These are phyloP conservation scores for Myotis lucifugus DNA, from an alignment of 2,113 vertebrate genomes.

Conservation along the genomic window DNA sequence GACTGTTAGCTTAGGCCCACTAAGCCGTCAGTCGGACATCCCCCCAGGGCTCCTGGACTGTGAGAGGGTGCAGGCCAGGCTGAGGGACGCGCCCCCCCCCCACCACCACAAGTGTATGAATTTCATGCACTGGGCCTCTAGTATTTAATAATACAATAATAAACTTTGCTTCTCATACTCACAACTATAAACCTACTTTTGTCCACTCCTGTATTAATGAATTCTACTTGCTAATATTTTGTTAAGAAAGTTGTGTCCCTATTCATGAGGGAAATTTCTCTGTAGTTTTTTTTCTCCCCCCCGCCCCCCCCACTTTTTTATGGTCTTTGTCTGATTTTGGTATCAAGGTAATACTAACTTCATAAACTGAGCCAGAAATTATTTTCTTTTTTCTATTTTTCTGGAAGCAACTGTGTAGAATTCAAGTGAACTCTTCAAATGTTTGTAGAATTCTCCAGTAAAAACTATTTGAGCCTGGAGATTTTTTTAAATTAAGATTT, in stretches of 20 bases:
- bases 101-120: no score
- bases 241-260: not conserved
- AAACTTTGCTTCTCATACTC: not conserved
- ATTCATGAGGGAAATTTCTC: not conserved
- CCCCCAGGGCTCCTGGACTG: no score
- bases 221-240: not conserved
- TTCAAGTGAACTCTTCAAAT: not conserved
- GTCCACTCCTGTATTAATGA: not conserved
- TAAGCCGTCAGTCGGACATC: no score
- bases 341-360: not conserved
- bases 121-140: no score
- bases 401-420: not conserved
- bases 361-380: not conserved
- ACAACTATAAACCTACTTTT: not conserved
- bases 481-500: not conserved
- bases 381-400: not conserved
- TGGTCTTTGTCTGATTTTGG: not conserved
- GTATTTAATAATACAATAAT: not conserved
- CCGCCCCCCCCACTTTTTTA: not conserved
- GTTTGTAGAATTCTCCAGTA: not conserved
- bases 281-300: not conserved
- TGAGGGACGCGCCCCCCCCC: no score
- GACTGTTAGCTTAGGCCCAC: no score
- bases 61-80: no score
- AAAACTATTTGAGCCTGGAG: not conserved